A percentile compares a stretch with the other conserved stretches of the same genome.
Evolutionary conservation across 2,888 invertebrate genomes (phyloP).

Genomic region (Dryocosmus kuriphilus): DNA sequence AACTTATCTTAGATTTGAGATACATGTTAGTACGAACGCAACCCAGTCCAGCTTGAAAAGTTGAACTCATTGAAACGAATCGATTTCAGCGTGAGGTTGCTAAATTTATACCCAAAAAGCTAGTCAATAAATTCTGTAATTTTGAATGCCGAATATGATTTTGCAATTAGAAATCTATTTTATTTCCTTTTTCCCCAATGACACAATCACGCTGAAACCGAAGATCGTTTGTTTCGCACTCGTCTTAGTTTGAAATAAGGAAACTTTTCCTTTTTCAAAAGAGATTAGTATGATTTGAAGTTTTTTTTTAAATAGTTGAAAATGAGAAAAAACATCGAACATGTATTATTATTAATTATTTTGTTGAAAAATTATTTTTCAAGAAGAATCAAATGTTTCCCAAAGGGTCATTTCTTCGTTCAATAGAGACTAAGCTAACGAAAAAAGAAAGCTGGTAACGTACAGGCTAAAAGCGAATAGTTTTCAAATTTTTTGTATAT

Average conservation of each 20-base stretch:
- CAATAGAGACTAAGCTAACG: conserved; percentile 16
- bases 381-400: conserved; percentile 21
- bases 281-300: not conserved
- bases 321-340: not conserved
- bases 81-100: conserved; percentile 27
- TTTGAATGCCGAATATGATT: not conserved
- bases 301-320: not conserved
- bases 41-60: conserved; percentile 26
- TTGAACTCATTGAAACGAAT: conserved; percentile 35
- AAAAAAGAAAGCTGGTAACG: not conserved
- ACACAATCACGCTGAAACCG: not conserved
- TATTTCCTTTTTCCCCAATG: not conserved
- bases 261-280: conserved; percentile 4
- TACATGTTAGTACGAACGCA: conserved; percentile 29
- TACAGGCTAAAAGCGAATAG: conserved; percentile 4
- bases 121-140: not conserved
- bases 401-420: conserved; percentile 35
- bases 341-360: not conserved
- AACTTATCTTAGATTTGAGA: conserved; percentile 48
- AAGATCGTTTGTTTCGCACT: not conserved
- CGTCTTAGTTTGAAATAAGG: not conserved
- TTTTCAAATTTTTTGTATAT: not conserved
- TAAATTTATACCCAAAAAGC: not conserved
- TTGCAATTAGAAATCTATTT: not conserved
- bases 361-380: not conserved